Conservation (phyloP, 2,888 invertebrate genomes). For the Lumbricus terrestris region DNA sequence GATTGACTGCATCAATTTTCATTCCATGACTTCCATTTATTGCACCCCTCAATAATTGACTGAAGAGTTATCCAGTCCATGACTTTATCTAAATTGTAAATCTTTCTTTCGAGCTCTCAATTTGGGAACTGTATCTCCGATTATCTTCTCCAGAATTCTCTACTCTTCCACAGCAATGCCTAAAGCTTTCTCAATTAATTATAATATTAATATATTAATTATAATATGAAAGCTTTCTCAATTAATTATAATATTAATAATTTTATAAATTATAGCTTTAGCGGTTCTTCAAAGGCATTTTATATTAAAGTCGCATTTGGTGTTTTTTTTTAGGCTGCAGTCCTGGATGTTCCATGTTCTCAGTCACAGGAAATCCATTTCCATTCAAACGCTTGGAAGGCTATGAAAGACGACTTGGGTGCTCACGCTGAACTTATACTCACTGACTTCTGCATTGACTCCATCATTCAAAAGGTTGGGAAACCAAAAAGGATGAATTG, state of each 20-base stretch:
- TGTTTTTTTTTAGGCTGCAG: not conserved
- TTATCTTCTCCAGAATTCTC: no score
- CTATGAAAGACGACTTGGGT: slow-evolving; percentile 46
- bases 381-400: slow-evolving; percentile 46
- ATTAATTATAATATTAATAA: not conserved
- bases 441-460: slow-evolving; percentile 44
- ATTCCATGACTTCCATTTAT: no score
- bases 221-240: not conserved
- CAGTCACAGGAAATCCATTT: slow-evolving; percentile 45
- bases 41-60: no score
- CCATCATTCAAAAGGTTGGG: slow-evolving; percentile 45
- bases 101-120: no score
- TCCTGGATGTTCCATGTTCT: slow-evolving; percentile 35
- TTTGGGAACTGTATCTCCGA: no score
- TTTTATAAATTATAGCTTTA: not conserved
- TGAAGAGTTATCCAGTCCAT: no score
- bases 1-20: no score
- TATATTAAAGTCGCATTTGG: not conserved
- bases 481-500: not conserved
- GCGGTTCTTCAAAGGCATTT: not conserved
- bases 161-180: no score
- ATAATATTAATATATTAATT: not conserved
- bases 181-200: not conserved
- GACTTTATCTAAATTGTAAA: no score
- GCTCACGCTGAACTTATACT: slow-evolving; percentile 39